These are phyloP conservation scores for Caenorhabditis imperialis DNA, from an alignment of 2,888 invertebrate species.

Conservation along the genomic window DNA sequence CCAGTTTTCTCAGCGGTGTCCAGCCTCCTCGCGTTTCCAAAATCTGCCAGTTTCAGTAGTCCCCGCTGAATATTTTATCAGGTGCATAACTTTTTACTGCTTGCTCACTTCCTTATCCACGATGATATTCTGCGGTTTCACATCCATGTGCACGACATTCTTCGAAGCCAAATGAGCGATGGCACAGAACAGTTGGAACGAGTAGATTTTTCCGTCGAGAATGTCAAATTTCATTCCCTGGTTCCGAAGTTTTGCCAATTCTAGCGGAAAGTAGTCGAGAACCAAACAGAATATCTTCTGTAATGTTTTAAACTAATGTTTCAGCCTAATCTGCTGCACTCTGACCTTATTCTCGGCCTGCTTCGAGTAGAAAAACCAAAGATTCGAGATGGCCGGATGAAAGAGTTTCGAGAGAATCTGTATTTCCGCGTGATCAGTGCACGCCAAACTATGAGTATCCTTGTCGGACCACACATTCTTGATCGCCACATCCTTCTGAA, in stretches of 20 bases:
- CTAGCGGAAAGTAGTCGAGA: conserved; percentile 65
- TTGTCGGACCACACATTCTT: conserved; percentile 68
- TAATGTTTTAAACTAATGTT: not conserved
- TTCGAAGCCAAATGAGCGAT: conserved; percentile 59
- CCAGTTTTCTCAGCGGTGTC: conserved; percentile 35
- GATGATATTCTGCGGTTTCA: conserved; percentile 72
- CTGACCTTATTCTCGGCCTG: conserved; percentile 52
- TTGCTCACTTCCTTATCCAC: conserved; percentile 56
- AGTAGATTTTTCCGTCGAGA: conserved; percentile 64
- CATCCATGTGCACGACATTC: conserved; percentile 70
- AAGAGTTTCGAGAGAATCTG: conserved; percentile 58
- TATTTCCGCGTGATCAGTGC: conserved; percentile 49
- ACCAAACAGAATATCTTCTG: conserved; percentile 65
- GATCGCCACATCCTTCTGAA: conserved; percentile 59
- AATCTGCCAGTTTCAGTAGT: conserved; percentile 69
- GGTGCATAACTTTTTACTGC: too few species aligned
- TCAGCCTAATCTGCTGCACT: not conserved
- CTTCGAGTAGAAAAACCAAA: conserved; percentile 63
- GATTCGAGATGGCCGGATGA: conserved; percentile 64
- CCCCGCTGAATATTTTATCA: conserved; percentile 35
- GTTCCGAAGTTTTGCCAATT: conserved; percentile 60
- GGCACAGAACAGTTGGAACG: conserved; percentile 68
- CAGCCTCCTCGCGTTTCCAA: conserved; percentile 68
- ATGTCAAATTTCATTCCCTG: conserved; percentile 53
- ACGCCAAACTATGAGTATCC: conserved; percentile 8